Evolutionary conservation across 2,797 vertebrate species (phyloP).

Genomic region (Masticophis lateralis): DNA sequence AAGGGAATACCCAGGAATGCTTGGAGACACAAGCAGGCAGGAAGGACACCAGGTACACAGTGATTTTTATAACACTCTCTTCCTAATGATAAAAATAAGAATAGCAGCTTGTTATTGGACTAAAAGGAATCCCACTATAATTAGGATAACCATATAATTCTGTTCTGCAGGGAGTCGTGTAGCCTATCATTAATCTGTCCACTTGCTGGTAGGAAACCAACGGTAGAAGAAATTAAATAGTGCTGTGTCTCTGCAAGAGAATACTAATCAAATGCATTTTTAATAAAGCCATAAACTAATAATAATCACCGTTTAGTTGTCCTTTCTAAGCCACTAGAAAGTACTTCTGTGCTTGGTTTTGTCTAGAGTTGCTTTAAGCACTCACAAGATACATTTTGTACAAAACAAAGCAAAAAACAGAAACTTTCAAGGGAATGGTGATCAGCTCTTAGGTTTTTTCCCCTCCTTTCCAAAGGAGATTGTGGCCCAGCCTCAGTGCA

Average conservation of each 20-base stretch:
- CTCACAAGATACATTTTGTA: not conserved
- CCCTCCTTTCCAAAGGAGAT: not conserved
- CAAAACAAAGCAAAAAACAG: not conserved
- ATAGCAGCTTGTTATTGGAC: not conserved
- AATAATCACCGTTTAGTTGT: constrained; percentile 17
- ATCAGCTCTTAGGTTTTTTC: not conserved
- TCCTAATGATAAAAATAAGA: not conserved
- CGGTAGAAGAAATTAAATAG: constrained; percentile 21
- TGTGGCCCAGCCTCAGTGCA: not conserved
- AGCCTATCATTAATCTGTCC: constrained; percentile 18
- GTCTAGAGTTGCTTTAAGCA: constrained; percentile 16
- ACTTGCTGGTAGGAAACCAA: constrained; percentile 23
- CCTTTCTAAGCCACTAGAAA: not conserved
- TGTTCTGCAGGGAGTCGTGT: not conserved
- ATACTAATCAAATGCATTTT: constrained; percentile 35
- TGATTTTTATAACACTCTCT: not conserved
- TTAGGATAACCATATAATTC: constrained; percentile 17
- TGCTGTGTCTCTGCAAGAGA: constrained; percentile 25
- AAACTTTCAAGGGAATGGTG: not conserved
- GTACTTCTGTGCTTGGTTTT: constrained; percentile 21
- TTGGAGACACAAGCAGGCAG: not conserved
- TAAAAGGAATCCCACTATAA: constrained; percentile 1
- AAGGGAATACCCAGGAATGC: not conserved
- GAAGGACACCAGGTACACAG: not conserved
- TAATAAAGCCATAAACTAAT: constrained; percentile 40